Conservation (phyloP, 2,797 vertebrate species). For the Sebastes vulpes region DNA sequence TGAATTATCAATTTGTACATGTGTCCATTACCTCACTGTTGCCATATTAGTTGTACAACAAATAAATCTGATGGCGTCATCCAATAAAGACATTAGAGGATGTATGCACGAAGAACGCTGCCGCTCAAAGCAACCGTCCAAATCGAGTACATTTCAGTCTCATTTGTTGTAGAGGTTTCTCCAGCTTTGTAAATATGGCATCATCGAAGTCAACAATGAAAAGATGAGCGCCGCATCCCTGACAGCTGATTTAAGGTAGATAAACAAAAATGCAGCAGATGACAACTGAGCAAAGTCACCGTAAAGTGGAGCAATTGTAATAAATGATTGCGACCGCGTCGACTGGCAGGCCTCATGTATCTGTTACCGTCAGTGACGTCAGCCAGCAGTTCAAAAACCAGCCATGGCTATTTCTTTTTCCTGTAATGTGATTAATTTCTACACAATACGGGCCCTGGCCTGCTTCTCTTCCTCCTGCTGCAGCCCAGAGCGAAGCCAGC, state of each 20-base stretch:
- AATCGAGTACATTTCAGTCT: background rate
- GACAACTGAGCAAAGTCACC: background rate
- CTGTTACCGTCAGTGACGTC: slow-evolving; percentile 54
- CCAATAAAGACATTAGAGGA: background rate
- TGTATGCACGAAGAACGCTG: background rate
- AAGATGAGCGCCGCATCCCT: background rate
- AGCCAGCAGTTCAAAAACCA: slow-evolving; percentile 44
- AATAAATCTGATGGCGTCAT: background rate
- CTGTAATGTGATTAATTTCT: slow-evolving; percentile 78
- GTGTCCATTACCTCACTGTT: background rate
- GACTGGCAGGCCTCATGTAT: slow-evolving; percentile 41
- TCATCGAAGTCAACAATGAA: background rate
- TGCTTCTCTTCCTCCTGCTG: slow-evolving; percentile 52
- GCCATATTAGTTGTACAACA: background rate
- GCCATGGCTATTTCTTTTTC: slow-evolving; percentile 13
- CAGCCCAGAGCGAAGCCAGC: slow-evolving; percentile 44
- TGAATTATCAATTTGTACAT: background rate
- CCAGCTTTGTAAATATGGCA: background rate
- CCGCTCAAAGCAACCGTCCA: background rate
- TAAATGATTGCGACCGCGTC: slow-evolving; percentile 39
- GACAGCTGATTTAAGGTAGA: slow-evolving; percentile 4
- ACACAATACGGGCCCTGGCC: slow-evolving; percentile 47
- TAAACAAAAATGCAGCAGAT: background rate
- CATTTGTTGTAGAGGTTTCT: background rate
- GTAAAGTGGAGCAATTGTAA: slow-evolving; percentile 8